A percentile compares a stretch with the other conserved stretches of the same genome.
phyloP scores from a whole-genome alignment of 2,113 vertebrate species.

The Epinephelus cyanopodus region DNA sequence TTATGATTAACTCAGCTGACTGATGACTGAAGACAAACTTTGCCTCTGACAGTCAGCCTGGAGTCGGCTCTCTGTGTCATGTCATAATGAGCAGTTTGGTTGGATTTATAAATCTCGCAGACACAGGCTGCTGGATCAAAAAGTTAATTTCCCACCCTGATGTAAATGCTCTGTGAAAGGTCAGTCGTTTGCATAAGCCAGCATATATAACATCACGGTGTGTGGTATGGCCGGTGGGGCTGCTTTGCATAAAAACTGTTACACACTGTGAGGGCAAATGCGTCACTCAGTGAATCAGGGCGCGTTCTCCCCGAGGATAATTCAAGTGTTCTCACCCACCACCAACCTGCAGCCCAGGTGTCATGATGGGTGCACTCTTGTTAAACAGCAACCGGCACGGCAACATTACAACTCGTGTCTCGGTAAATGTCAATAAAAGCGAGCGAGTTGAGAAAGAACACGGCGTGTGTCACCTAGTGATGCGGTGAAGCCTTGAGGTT shows the following conservation, averaged over 20 bases:
- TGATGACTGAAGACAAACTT: background rate
- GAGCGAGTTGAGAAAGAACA: background rate
- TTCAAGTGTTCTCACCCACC: slow-evolving; percentile 36
- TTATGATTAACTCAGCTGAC: background rate
- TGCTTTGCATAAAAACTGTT: slow-evolving; percentile 69
- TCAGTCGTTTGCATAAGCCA: slow-evolving; percentile 73
- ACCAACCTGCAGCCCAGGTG: slow-evolving; percentile 38
- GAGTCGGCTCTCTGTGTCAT: background rate
- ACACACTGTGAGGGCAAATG: slow-evolving; percentile 48
- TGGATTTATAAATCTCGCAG: slow-evolving; percentile 18
- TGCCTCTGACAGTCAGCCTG: background rate
- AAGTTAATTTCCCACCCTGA: slow-evolving; percentile 62
- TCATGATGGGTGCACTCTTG: background rate
- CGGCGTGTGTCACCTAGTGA: background rate
- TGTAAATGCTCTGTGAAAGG: slow-evolving; percentile 72
- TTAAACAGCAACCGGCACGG: background rate
- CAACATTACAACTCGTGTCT: background rate
- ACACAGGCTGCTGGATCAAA: slow-evolving; percentile 37
- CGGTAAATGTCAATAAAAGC: slow-evolving; percentile 4
- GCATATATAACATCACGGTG: slow-evolving; percentile 59
- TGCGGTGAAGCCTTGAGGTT: background rate
- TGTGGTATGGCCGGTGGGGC: slow-evolving; percentile 61
- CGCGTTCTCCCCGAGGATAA: slow-evolving; percentile 30
- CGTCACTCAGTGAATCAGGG: slow-evolving; percentile 57
- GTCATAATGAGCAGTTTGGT: slow-evolving; percentile 9